phyloP scores from a whole-genome alignment of 2,888 invertebrate species.

The Philonicus albiceps region DNA sequence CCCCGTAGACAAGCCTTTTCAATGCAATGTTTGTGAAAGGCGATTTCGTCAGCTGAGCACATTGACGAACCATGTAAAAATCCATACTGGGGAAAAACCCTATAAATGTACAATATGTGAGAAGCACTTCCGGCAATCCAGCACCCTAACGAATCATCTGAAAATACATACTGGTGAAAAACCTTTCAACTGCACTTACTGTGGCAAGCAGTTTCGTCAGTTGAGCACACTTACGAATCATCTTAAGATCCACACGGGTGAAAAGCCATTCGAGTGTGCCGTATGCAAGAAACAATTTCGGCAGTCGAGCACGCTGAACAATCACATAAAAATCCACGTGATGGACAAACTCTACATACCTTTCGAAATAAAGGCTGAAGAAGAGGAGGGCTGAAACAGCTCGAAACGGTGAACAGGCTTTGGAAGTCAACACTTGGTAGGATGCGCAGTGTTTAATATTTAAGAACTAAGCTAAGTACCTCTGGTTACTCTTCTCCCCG shows the following conservation, averaged over 20 bases:
- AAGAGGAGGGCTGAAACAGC: conserved; percentile 56
- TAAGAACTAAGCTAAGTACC: conserved; percentile 25
- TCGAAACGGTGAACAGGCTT: not conserved
- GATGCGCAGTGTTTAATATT: conserved; percentile 12
- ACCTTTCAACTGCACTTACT: conserved; percentile 62
- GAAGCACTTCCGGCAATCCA: conserved; percentile 64
- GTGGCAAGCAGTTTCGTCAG: conserved; percentile 63
- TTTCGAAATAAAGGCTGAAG: conserved; percentile 61
- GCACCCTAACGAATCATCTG: conserved; percentile 63
- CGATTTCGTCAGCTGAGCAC: conserved; percentile 63
- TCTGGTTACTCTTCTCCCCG: not conserved
- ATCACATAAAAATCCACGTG: conserved; percentile 64
- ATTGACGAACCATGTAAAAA: conserved; percentile 63
- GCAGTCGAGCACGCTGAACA: conserved; percentile 63
- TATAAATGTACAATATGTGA: conserved; percentile 64
- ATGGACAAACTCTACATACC: conserved; percentile 64
- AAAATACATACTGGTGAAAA: conserved; percentile 64
- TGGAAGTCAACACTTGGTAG: not conserved
- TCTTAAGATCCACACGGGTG: conserved; percentile 63
- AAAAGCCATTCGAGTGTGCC: conserved; percentile 63
- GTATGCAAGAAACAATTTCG: conserved; percentile 64
- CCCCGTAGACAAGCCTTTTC: conserved; percentile 61
- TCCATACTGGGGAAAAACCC: conserved; percentile 63
- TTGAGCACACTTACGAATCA: conserved; percentile 63
- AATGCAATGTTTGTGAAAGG: conserved; percentile 63